A percentile compares a stretch with the other conserved stretches of the same genome.
Conservation (phyloP, 2,888 invertebrate species). For the Dryocosmus kuriphilus region DNA sequence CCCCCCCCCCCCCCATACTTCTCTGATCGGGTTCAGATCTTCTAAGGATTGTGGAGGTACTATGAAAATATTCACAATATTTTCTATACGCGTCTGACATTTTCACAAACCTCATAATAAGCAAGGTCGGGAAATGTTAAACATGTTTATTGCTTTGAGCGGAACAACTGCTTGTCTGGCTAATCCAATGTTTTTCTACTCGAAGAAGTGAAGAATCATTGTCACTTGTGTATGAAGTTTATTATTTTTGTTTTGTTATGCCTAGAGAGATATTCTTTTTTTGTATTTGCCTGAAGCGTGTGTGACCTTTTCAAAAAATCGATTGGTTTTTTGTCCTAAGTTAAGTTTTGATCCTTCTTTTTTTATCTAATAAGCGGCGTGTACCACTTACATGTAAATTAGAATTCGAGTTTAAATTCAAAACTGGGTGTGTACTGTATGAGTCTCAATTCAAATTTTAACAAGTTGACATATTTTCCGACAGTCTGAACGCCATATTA, state of each 20-base stretch:
- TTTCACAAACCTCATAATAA: background rate
- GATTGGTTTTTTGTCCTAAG: background rate
- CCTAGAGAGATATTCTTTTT: background rate
- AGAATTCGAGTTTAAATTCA: background rate
- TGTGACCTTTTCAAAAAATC: background rate
- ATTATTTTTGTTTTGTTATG: background rate
- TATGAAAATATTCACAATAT: background rate
- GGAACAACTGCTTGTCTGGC: constrained; percentile 14
- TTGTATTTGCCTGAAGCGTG: background rate
- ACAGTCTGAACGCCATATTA: background rate
- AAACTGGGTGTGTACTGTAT: background rate
- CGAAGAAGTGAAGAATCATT: constrained; percentile 9
- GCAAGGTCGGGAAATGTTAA: background rate
- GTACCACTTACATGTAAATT: background rate
- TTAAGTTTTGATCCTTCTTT: background rate
- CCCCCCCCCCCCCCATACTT: too few relatives aligned
- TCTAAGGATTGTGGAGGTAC: too few relatives aligned
- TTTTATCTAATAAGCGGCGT: background rate
- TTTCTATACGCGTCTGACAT: background rate
- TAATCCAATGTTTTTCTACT: constrained; percentile 19
- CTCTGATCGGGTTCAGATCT: too few relatives aligned
- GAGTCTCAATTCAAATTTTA: background rate
- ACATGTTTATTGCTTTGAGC: constrained; percentile 16
- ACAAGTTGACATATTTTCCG: background rate
- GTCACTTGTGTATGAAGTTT: background rate